Conservation (phyloP, 1,140 invertebrate species). For the Rhopalosiphum padi region DNA sequence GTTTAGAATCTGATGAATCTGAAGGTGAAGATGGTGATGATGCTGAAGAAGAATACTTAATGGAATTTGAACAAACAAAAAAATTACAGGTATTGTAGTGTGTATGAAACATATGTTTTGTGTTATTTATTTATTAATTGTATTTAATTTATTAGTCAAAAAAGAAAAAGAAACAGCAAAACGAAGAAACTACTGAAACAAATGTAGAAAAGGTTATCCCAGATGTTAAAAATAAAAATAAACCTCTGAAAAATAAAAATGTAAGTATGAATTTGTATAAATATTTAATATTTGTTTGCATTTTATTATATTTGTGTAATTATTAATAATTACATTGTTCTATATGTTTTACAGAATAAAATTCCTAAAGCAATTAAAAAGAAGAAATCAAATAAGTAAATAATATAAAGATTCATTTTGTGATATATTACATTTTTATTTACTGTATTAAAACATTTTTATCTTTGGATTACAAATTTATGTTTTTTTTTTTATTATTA, state of each 20-base stretch:
- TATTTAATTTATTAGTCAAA: slow-evolving; percentile 27
- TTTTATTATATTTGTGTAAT: background rate
- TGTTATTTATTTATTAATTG: background rate
- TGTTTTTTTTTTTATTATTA: background rate
- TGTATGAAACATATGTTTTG: background rate
- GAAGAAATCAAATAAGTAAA: slow-evolving; percentile 21
- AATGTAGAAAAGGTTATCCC: background rate
- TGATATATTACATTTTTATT: background rate
- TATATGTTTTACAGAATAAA: slow-evolving; percentile 30
- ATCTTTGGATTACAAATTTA: no score
- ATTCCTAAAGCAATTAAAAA: background rate
- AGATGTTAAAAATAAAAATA: background rate
- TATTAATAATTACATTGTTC: background rate
- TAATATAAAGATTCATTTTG: background rate
- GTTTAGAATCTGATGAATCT: slow-evolving; percentile 12
- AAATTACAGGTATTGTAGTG: slow-evolving; percentile 33
- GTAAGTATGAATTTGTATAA: slow-evolving; percentile 1
- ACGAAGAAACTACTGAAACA: background rate
- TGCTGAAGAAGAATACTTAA: slow-evolving; percentile 49
- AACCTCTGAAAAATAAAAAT: slow-evolving; percentile 6
- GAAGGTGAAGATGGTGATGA: slow-evolving; percentile 22
- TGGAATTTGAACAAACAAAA: slow-evolving; percentile 51
- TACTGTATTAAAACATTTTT: background rate
- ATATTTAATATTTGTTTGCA: background rate
- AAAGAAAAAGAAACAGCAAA: slow-evolving; percentile 19